Evolutionary conservation across 2,888 invertebrate species (phyloP).

Genomic region (Tetranychus piercei): DNA sequence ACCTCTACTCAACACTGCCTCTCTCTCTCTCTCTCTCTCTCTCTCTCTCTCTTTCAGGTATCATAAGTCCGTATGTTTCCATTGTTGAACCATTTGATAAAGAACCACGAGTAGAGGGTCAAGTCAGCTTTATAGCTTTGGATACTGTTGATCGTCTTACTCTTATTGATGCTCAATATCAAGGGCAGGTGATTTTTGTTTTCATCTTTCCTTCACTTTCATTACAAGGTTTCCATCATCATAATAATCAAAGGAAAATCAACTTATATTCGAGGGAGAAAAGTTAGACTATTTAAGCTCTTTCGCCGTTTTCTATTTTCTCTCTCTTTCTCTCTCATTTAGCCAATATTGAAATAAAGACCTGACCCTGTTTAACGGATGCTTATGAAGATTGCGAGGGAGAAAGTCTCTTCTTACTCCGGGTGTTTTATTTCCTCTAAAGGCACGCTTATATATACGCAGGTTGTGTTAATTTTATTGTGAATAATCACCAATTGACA

Average conservation of each 20-base stretch:
- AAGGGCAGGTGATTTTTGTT: background rate
- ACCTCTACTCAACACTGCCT: background rate
- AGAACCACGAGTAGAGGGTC: background rate
- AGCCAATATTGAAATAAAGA: background rate
- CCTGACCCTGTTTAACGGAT: slow-evolving; percentile 1
- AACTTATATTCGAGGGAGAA: background rate
- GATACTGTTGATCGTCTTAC: background rate
- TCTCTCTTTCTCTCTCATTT: background rate
- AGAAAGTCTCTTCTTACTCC: background rate
- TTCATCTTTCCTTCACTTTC: background rate
- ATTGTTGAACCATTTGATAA: background rate
- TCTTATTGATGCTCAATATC: background rate
- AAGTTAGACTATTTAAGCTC: background rate
- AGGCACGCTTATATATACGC: background rate
- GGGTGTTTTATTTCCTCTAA: background rate
- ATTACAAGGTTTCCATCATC: background rate
- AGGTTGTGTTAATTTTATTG: background rate
- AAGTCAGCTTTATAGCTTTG: background rate
- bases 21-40: background rate
- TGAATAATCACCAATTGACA: too few species aligned
- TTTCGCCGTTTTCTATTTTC: background rate
- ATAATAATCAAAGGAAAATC: background rate
- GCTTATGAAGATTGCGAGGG: background rate
- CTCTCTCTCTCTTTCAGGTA: background rate
- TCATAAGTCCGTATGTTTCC: too few species aligned